Evolutionary conservation across 1,140 invertebrate genomes (phyloP).

Genomic region (Protaetia brevitarsis): DNA sequence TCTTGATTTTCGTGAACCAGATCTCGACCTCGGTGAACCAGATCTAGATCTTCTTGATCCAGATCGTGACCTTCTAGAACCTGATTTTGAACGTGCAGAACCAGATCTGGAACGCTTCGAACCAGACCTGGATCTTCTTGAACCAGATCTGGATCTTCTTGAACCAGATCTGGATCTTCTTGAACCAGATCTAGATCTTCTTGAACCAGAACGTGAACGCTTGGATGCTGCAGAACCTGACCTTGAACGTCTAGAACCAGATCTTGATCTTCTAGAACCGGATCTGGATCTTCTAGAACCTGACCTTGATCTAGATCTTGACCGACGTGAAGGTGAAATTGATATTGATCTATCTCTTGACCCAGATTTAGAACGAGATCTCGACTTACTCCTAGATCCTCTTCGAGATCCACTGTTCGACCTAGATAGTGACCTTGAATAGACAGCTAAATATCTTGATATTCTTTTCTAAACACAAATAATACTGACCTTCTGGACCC

Average conservation of each 20-base stretch:
- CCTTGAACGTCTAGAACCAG: conserved; percentile 34
- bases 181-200: conserved; percentile 34
- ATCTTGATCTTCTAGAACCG: conserved; percentile 35
- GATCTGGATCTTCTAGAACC: no score
- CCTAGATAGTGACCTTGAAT: no score
- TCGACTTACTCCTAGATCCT: neutral
- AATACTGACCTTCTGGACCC: conserved; percentile 39
- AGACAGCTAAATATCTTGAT: no score
- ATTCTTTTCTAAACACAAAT: no score
- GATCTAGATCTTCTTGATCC: conserved; percentile 44
- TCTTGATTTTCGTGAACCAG: conserved; percentile 48
- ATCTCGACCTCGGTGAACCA: conserved; percentile 43
- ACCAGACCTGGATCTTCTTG: conserved; percentile 39
- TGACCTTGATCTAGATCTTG: conserved; percentile 43
- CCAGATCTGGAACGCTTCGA: conserved; percentile 41
- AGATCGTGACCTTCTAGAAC: conserved; percentile 44
- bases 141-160: conserved; percentile 28
- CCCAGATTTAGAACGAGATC: conserved; percentile 34
- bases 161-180: conserved; percentile 45
- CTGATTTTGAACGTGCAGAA: conserved; percentile 40
- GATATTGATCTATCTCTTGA: conserved; percentile 39
- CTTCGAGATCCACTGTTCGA: conserved; percentile 18
- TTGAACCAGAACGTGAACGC: conserved; percentile 26
- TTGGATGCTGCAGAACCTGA: conserved; percentile 22
- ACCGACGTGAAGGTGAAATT: conserved; percentile 40